Evolutionary conservation across 2,797 vertebrate genomes (phyloP).

Genomic region (Tinamus major): DNA sequence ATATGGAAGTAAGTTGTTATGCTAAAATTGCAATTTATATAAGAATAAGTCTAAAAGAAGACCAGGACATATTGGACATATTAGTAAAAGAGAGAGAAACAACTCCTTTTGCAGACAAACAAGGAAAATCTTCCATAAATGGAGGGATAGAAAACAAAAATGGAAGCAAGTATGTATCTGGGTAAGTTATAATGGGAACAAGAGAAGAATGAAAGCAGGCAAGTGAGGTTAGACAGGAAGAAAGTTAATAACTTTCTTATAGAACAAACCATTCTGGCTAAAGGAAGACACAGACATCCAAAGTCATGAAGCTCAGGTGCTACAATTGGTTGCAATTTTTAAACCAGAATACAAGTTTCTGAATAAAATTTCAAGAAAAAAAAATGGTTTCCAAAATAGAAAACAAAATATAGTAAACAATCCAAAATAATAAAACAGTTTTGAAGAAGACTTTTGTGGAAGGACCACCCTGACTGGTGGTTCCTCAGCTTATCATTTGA

Average conservation of each 20-base stretch:
- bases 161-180: neutral
- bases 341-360: neutral
- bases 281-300: neutral
- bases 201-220: neutral
- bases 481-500: neutral
- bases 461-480: neutral
- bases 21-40: conserved; percentile 35
- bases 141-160: neutral
- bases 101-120: neutral
- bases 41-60: conserved; percentile 37
- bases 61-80: neutral
- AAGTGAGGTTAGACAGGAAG: neutral
- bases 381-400: no score
- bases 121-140: neutral
- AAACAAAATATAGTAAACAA: neutral
- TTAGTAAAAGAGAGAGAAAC: neutral
- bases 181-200: neutral
- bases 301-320: neutral
- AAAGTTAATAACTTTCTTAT: neutral
- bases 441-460: neutral
- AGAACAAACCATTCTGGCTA: neutral
- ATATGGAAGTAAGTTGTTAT: conserved; percentile 69
- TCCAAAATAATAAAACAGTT: neutral
- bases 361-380: neutral
- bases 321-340: neutral